Evolutionary conservation across 2,888 invertebrate species (phyloP).

Genomic region (Ferrisia virgata): DNA sequence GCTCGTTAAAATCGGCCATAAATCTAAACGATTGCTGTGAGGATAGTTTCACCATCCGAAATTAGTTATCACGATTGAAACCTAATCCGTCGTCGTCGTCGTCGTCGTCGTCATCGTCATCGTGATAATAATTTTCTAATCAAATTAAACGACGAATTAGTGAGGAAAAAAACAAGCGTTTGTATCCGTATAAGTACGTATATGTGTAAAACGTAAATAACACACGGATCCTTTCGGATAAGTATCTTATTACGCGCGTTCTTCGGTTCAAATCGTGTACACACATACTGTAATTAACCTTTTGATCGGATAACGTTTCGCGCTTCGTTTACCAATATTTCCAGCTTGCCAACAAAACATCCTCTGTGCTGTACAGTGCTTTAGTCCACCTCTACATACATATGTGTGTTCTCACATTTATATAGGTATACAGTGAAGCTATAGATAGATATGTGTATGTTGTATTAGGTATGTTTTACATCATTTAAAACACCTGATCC

Average conservation of each 20-base stretch:
- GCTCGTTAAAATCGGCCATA: neutral
- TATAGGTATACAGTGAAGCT: too few relatives aligned
- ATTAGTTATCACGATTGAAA: neutral
- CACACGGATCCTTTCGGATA: neutral
- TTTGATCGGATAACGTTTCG: neutral
- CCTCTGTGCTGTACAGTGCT: too few relatives aligned
- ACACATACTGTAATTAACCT: constrained; percentile 11
- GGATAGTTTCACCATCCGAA: neutral
- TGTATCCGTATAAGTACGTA: neutral
- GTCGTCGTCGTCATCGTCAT: too few relatives aligned
- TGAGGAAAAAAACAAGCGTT: neutral
- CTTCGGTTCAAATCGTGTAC: neutral
- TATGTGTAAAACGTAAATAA: neutral
- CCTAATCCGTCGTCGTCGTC: neutral
- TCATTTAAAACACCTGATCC: constrained; percentile 3
- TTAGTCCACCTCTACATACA: too few relatives aligned
- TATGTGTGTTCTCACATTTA: too few relatives aligned
- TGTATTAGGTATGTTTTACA: neutral
- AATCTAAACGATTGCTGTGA: neutral
- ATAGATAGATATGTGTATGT: too few relatives aligned
- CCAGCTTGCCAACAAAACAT: neutral
- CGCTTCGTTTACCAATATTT: constrained; percentile 7
- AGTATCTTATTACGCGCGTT: neutral
- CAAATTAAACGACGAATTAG: constrained; percentile 13
- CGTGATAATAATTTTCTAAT: constrained; percentile 12